A percentile compares a stretch with the other conserved stretches of the same genome.
Evolutionary conservation across 92 coral and sea anemone genomes (phyloP).

Genomic region (Phenganax stokvisi): DNA sequence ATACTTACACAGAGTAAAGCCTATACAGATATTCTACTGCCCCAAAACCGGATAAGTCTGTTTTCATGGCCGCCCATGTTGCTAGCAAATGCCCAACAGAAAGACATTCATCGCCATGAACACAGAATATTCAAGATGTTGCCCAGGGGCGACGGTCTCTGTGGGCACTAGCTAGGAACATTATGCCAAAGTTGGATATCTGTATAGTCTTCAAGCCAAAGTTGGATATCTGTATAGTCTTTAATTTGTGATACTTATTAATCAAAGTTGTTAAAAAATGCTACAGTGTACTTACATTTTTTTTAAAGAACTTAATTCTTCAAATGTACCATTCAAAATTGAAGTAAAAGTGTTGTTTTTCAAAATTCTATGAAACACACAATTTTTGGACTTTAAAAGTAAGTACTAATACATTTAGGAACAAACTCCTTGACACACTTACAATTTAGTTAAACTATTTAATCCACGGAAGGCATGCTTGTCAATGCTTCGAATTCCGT

Average conservation of each 20-base stretch:
- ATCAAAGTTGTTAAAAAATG: no score
- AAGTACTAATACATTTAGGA: background rate
- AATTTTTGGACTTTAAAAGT: background rate
- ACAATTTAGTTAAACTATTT: constrained; percentile 61
- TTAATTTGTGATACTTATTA: no score
- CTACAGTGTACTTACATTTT: constrained; percentile 61
- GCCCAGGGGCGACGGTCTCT: no score
- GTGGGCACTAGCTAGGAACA: background rate
- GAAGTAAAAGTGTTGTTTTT: constrained; percentile 60
- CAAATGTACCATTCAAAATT: constrained; percentile 66
- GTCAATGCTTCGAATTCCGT: constrained; percentile 54
- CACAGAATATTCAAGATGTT: no score
- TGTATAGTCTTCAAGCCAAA: no score
- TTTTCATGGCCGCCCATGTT: no score
- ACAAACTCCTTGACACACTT: constrained; percentile 44
- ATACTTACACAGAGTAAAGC: background rate
- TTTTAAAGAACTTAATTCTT: constrained; percentile 47
- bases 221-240: no score
- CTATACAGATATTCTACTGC: no score
- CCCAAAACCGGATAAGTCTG: no score
- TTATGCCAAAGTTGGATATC: no score
- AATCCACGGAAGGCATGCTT: constrained; percentile 59
- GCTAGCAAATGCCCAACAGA: no score
- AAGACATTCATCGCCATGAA: no score
- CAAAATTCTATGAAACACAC: constrained; percentile 23